These are phyloP conservation scores for Zoanthus sansibaricus DNA, from an alignment of 92 coral and sea anemone species.

Conservation along the genomic window DNA sequence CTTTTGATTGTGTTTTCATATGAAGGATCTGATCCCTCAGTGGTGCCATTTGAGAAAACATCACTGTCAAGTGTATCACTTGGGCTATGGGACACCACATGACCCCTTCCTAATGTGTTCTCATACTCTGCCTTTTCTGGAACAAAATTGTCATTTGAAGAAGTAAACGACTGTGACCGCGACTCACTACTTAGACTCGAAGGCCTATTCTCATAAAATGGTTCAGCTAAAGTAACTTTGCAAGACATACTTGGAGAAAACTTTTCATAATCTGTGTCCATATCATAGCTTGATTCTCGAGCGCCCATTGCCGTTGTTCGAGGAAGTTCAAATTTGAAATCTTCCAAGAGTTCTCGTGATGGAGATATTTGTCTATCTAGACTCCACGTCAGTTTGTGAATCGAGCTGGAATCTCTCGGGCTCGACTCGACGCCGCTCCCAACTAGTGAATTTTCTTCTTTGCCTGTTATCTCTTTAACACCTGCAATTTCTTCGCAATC, in stretches of 20 bases:
- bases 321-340: slow-evolving; percentile 35
- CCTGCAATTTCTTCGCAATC: slow-evolving; percentile 40
- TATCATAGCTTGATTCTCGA: slow-evolving; percentile 22
- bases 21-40: not conserved
- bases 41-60: slow-evolving; percentile 10
- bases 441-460: not conserved
- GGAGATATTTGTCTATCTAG: slow-evolving; percentile 22
- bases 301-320: slow-evolving; percentile 21
- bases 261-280: slow-evolving; percentile 32
- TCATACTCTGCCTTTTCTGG: slow-evolving; percentile 58
- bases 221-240: slow-evolving; percentile 47
- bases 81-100: not conserved
- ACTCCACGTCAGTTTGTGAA: slow-evolving; percentile 23
- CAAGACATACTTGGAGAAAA: slow-evolving; percentile 27
- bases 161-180: slow-evolving; percentile 1
- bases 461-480: slow-evolving; percentile 40
- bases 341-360: slow-evolving; percentile 35
- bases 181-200: slow-evolving; percentile 46
- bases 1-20: slow-evolving; percentile 3
- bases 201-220: slow-evolving; percentile 57
- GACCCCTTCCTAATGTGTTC: slow-evolving; percentile 44
- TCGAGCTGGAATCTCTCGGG: not conserved
- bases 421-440: slow-evolving; percentile 29
- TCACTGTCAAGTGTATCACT: slow-evolving; percentile 49
- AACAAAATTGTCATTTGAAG: slow-evolving; percentile 5